phyloP scores from a whole-genome alignment of 1,140 invertebrate species.

The Drosophila fuyamai region DNA sequence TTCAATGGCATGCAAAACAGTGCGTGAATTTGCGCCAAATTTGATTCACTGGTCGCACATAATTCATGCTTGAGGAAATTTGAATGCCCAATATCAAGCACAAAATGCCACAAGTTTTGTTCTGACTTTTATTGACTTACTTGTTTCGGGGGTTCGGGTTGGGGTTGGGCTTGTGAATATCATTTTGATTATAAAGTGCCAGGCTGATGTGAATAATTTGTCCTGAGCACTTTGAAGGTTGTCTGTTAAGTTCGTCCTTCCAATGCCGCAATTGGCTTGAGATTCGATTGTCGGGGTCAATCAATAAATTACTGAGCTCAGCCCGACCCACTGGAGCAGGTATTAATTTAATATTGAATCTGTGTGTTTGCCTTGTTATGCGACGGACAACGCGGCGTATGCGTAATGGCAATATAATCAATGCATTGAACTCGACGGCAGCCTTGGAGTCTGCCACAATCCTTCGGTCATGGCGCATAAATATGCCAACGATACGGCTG shows the following conservation, averaged over 20 bases:
- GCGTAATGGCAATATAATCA: constrained; percentile 56
- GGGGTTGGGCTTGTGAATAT: constrained; percentile 35
- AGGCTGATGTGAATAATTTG: constrained; percentile 34
- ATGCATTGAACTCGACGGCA: constrained; percentile 62
- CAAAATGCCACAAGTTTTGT: constrained; percentile 72
- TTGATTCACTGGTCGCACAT: constrained; percentile 61
- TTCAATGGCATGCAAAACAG: constrained; percentile 62
- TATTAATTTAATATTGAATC: constrained; percentile 61
- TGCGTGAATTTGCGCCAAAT: constrained; percentile 34
- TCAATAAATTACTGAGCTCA: constrained; percentile 69
- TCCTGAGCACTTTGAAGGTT: constrained; percentile 33
- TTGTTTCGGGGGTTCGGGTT: constrained; percentile 31
- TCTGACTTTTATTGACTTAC: constrained; percentile 73
- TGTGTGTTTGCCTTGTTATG: constrained; percentile 6
- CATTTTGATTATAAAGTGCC: constrained; percentile 72
- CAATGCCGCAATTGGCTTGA: constrained; percentile 44
- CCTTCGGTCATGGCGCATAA: constrained; percentile 42
- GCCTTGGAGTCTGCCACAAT: constrained; percentile 28
- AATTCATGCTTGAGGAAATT: constrained; percentile 81
- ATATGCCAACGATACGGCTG: constrained; percentile 61
- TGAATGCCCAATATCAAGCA: constrained; percentile 76
- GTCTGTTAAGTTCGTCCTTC: constrained; percentile 8
- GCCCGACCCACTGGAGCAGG: constrained; percentile 22
- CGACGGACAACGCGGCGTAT: constrained; percentile 36
- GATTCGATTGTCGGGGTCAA: constrained; percentile 38